Conservation (phyloP, 2,113 vertebrate species). For the Semnornis frantzii region DNA sequence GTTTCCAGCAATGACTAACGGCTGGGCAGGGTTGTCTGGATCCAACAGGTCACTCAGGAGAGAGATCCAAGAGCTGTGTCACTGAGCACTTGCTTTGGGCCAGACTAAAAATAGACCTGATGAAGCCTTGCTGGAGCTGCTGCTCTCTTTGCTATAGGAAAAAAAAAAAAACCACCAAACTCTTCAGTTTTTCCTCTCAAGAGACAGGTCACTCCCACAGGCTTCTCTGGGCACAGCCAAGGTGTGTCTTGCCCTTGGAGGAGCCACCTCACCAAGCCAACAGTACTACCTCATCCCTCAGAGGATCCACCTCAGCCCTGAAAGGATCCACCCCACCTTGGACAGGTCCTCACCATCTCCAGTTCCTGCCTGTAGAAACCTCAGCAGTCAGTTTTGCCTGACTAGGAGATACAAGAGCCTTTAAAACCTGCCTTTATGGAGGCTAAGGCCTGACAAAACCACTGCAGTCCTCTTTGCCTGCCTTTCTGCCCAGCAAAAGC, state of each 20-base stretch:
- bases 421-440: background rate
- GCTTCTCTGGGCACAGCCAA: background rate
- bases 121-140: background rate
- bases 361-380: background rate
- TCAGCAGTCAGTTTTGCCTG: background rate
- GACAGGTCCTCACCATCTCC: background rate
- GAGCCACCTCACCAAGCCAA: background rate
- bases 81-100: background rate
- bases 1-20: background rate
- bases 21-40: background rate
- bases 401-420: background rate
- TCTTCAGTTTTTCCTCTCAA: background rate
- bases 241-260: background rate
- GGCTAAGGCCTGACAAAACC: background rate
- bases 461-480: background rate
- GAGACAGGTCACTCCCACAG: background rate
- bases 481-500: background rate
- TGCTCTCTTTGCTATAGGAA: background rate
- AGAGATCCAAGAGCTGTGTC: slow-evolving; percentile 13
- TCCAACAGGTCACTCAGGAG: background rate
- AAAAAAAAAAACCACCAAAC: background rate
- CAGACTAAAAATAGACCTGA: slow-evolving; percentile 4
- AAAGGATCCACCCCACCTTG: background rate
- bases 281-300: rapidly evolving
- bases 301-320: background rate